Evolutionary conservation across 2,797 vertebrate genomes (phyloP).

Genomic region (Bradypodion pumilum): DNA sequence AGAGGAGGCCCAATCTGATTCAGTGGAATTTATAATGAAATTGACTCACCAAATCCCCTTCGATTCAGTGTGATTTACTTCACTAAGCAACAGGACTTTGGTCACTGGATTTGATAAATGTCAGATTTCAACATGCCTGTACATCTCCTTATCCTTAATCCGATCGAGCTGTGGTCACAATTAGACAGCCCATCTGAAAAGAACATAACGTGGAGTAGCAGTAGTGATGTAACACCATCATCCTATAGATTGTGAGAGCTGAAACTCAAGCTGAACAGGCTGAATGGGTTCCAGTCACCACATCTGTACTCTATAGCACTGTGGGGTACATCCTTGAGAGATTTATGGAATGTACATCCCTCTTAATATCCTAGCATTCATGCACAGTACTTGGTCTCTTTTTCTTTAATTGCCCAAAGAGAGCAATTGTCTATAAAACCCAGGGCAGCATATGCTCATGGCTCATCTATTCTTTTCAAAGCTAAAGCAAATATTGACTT

Average conservation of each 20-base stretch:
- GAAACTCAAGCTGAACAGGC: neutral
- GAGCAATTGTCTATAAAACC: conserved; percentile 58
- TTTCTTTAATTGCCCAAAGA: conserved; percentile 36
- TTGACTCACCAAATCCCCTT: no score
- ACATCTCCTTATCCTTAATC: neutral
- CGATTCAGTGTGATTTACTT: no score
- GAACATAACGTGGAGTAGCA: neutral
- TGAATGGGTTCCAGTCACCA: neutral
- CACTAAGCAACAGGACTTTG: neutral
- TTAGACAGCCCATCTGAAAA: neutral
- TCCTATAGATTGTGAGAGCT: neutral
- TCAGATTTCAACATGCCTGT: neutral
- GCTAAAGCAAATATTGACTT: conserved; percentile 63
- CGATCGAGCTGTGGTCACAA: neutral
- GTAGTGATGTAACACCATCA: no score
- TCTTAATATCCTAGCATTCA: conserved; percentile 48
- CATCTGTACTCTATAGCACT: neutral
- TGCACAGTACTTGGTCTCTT: neutral
- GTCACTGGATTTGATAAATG: neutral
- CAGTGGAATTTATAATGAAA: no score
- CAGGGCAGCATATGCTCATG: neutral
- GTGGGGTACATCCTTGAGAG: conserved; percentile 32
- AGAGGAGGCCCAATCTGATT: no score
- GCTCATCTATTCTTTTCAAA: conserved; percentile 58
- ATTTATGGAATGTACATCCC: conserved; percentile 52